Conservation (phyloP, 2,113 vertebrate species). For the Petaurus breviceps region DNA sequence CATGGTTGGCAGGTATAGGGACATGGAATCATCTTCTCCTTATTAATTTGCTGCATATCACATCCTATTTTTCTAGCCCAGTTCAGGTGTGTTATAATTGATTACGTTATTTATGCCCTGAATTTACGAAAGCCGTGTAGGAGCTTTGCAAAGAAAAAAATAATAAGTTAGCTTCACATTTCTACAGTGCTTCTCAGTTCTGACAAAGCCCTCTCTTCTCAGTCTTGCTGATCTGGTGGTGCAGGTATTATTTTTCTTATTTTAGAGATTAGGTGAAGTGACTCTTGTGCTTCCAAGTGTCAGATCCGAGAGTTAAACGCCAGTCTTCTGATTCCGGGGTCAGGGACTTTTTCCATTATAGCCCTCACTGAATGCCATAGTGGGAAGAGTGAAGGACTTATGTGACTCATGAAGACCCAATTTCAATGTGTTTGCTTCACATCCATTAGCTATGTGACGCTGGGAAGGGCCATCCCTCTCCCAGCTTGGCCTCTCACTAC, state of each 20-base stretch:
- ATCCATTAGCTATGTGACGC: not conserved
- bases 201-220: not conserved
- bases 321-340: not conserved
- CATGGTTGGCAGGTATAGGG: conserved; percentile 44
- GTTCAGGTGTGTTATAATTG: conserved; percentile 47
- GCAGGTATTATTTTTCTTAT: not conserved
- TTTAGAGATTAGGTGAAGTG: not conserved
- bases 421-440: not conserved
- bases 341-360: not conserved
- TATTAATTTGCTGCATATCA: conserved; percentile 60
- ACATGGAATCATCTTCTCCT: conserved; percentile 62
- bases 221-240: not conserved
- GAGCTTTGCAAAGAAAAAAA: conserved; percentile 35
- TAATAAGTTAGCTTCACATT: not conserved
- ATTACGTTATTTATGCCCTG: conserved; percentile 21
- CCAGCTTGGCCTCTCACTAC: not conserved
- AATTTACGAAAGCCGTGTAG: conserved; percentile 9
- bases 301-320: not conserved
- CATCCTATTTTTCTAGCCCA: conserved; percentile 34
- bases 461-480: not conserved
- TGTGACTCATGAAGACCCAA: not conserved
- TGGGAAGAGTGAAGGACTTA: not conserved
- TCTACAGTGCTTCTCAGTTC: not conserved
- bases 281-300: not conserved
- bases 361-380: not conserved